Evolutionary conservation across 2,888 invertebrate genomes (phyloP).

Genomic region (Meghimatium bilineatum): DNA sequence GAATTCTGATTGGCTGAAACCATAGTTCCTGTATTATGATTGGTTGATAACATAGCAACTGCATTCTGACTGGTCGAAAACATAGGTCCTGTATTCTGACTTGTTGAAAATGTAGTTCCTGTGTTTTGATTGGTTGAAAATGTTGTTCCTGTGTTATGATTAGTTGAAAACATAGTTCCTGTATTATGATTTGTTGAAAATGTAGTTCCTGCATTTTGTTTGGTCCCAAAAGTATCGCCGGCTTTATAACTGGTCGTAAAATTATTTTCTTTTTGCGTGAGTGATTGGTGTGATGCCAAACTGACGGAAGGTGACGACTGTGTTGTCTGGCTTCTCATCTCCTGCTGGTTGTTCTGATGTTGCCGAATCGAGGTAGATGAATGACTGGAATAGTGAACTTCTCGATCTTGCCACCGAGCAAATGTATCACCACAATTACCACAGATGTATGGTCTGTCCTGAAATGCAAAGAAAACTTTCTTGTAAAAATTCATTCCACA

Average conservation of each 20-base stretch:
- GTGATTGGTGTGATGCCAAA: constrained; percentile 5
- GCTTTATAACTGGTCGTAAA: background rate
- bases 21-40: background rate
- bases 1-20: background rate
- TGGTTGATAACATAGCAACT: background rate
- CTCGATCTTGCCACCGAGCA: constrained; percentile 60
- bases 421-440: constrained; percentile 72
- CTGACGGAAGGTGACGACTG: constrained; percentile 1
- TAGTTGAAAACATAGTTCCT: background rate
- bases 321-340: background rate
- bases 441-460: constrained; percentile 73
- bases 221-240: background rate
- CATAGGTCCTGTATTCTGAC: background rate
- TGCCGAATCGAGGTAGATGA: constrained; percentile 52
- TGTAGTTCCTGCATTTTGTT: background rate
- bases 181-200: background rate
- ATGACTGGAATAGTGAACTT: constrained; percentile 54
- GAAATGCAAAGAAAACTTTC: constrained; percentile 22
- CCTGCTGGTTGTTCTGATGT: constrained; percentile 7
- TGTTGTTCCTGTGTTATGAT: background rate
- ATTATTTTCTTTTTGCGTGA: background rate
- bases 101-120: background rate
- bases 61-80: background rate
- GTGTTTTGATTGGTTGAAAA: background rate
- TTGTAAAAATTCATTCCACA: background rate